phyloP scores from a whole-genome alignment of 2,797 vertebrate genomes.

The Anomalospiza imberbis region DNA sequence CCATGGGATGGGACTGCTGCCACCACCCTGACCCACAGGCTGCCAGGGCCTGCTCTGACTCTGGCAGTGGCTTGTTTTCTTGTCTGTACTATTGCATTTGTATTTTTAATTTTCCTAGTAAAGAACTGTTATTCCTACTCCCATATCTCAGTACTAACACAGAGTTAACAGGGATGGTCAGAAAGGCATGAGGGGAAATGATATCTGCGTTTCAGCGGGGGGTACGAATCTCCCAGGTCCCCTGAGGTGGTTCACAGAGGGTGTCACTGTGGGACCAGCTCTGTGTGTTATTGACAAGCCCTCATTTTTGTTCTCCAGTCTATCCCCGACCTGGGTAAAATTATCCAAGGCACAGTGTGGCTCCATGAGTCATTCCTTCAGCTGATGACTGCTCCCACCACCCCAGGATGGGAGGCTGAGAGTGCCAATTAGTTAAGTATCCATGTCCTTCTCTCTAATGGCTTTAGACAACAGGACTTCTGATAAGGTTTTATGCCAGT shows the following conservation, averaged over 20 bases:
- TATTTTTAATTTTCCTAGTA: background rate
- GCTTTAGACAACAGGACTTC: conserved; percentile 10
- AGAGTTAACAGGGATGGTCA: background rate
- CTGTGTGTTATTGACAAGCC: background rate
- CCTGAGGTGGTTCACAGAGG: background rate
- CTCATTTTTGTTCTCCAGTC: background rate
- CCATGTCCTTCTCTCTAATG: conserved; percentile 14
- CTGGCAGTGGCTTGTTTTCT: background rate
- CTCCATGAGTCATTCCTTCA: background rate
- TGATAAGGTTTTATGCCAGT: background rate
- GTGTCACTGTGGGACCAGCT: background rate
- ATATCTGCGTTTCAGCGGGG: background rate
- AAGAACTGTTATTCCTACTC: background rate
- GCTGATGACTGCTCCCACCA: conserved; percentile 7
- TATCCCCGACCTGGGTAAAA: background rate
- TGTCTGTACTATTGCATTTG: background rate
- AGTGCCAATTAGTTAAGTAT: background rate
- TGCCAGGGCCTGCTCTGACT: rapidly evolving
- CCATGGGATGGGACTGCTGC: background rate
- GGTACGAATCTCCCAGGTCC: background rate
- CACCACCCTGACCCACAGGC: background rate
- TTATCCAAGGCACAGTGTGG: background rate
- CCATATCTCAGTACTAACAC: background rate
- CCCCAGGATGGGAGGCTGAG: background rate
- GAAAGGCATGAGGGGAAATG: background rate